phyloP scores from a whole-genome alignment of 2,113 vertebrate species.

The Mionectes macconnelli region DNA sequence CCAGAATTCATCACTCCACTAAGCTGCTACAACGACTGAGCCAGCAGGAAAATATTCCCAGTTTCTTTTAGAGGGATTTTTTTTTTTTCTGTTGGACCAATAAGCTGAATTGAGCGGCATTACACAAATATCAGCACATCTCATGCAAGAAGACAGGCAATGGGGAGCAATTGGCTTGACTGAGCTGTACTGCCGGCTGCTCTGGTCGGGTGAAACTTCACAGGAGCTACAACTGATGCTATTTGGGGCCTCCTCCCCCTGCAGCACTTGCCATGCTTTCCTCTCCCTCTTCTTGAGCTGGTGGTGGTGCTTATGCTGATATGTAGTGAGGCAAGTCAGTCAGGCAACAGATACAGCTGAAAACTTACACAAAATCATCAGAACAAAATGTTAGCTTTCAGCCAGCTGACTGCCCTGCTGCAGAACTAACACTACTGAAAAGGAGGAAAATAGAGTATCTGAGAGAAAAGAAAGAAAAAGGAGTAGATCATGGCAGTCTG shows the following conservation, averaged over 20 bases:
- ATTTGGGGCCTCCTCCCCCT: rapidly evolving
- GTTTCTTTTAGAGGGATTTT: not conserved
- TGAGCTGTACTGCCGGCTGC: not conserved
- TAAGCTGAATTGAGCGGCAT: not conserved
- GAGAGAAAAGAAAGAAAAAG: not conserved
- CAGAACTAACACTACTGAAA: not conserved
- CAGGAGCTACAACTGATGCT: not conserved
- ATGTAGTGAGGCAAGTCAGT: not conserved
- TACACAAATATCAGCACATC: not conserved
- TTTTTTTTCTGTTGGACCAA: not conserved
- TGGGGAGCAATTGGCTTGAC: not conserved
- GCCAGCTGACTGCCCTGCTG: not conserved
- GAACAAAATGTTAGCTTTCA: not conserved
- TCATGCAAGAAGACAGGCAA: not conserved
- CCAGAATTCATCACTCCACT: not conserved
- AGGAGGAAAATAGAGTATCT: not conserved
- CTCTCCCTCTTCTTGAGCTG: not conserved
- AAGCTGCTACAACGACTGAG: not conserved
- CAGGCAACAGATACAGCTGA: not conserved
- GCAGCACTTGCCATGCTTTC: not conserved
- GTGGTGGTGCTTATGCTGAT: not conserved
- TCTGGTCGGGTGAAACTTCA: not conserved
- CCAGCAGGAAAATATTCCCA: not conserved
- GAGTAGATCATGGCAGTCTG: not conserved
- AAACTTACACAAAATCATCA: not conserved